These are phyloP conservation scores for Nerophis lumbriciformis DNA, from an alignment of 2,113 vertebrate species.

Conservation along the genomic window DNA sequence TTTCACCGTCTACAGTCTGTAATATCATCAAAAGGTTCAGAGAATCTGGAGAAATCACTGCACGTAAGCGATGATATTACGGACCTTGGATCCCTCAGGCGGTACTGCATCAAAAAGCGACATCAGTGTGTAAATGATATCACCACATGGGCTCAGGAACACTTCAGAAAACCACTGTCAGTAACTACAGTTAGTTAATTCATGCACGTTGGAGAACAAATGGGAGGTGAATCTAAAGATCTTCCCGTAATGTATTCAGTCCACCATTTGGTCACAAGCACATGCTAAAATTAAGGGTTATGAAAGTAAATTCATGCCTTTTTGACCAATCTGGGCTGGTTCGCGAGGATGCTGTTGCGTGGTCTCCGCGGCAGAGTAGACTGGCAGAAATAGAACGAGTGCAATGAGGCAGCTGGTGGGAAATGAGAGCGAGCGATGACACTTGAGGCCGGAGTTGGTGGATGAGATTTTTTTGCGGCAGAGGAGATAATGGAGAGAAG, in stretches of 20 bases:
- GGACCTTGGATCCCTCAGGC: too few species aligned
- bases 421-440: conserved; percentile 31
- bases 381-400: conserved; percentile 12
- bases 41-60: too few species aligned
- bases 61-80: too few species aligned
- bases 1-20: too few species aligned
- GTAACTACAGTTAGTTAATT: too few species aligned
- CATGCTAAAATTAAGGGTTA: conserved; percentile 16
- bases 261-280: conserved; percentile 3
- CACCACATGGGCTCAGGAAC: too few species aligned
- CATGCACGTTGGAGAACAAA: too few species aligned
- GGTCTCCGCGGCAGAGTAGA: conserved; percentile 1
- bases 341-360: not conserved
- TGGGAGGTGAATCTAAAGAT: too few species aligned
- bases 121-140: too few species aligned
- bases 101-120: too few species aligned
- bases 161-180: too few species aligned
- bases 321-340: not conserved
- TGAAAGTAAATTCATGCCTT: not conserved
- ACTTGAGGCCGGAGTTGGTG: conserved; percentile 42
- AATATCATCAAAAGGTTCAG: too few species aligned
- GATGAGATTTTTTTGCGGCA: conserved; percentile 26
- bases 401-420: conserved; percentile 20
- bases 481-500: conserved; percentile 47
- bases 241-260: conserved; percentile 14